Evolutionary conservation across 2,888 invertebrate genomes (phyloP), one percentile per base, ranked within the genome.

Genomic region (Drosophila rellima): DNA sequence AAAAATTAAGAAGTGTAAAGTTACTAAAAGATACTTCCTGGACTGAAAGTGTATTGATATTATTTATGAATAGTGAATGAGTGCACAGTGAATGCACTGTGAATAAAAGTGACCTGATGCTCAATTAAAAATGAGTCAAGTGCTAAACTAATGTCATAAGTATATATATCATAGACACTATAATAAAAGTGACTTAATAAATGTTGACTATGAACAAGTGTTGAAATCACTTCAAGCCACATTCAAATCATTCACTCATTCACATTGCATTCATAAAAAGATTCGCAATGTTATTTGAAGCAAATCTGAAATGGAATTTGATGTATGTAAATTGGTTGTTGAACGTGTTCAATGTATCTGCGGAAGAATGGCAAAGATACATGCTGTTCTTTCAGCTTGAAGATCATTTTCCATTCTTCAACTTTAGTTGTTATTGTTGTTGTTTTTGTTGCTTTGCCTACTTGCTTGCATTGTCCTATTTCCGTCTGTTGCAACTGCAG

Each of bases 391-490:
- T 33, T 18, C 48, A 48, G n/a, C 33, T 23, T 23, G 11, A 10
- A 50, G 70, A 79, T 69, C 62, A 54, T 74, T 69, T 78, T 44
- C 75, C 75, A 59, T 63, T 57, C 45, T 31, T 55, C 40, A 33
- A 33, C 18, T 48, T 35, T 40, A 23, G 45, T 10, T 51, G 56
- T 8, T 57, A 35, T 7, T 55, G 59, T 44, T 23, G 50, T 35
- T 35, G 50, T 44, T 40, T 40, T 1, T 51, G 56, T 18, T 60
- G 37, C 35, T 64, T 74, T 73, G 73, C 78, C 74, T 65, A 78
- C 59, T 73, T 74, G 78, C 56, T 56, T 62, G 70, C 80, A 76
- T 76, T 76, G 80, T 76, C 76, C 76, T 76, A 76, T 80, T 76
- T 76, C 62, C 80, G 76, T 80, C 76, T 51, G 65, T 48, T 48